phyloP scores from a whole-genome alignment of 2,113 vertebrate genomes.

The Lathamus discolor region DNA sequence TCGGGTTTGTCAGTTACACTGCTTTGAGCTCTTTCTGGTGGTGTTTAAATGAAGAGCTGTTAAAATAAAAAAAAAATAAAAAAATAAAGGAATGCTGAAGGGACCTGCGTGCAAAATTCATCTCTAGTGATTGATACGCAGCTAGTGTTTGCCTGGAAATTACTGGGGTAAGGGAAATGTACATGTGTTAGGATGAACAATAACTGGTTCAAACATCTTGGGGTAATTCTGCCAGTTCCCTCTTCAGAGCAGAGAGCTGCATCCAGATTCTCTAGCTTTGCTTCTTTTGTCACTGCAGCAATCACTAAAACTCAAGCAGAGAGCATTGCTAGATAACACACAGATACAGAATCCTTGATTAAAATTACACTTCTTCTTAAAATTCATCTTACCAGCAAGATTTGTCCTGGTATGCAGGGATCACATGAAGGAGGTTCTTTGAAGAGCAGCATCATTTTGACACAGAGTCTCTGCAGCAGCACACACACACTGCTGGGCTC shows the following conservation, averaged over 20 bases:
- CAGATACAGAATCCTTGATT: background rate
- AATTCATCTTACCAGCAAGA: background rate
- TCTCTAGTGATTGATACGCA: background rate
- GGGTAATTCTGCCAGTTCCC: background rate
- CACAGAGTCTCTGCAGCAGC: background rate
- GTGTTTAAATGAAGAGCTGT: background rate
- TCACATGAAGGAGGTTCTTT: background rate
- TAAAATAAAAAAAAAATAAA: background rate
- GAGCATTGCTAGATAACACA: background rate
- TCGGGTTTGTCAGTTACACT: background rate
- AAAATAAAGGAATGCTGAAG: background rate
- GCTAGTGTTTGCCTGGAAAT: background rate
- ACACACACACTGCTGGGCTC: fast-evolving
- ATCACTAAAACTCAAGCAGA: background rate
- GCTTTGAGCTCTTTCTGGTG: background rate
- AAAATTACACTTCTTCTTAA: background rate
- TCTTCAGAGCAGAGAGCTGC: background rate
- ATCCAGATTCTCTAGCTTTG: background rate
- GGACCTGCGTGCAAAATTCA: background rate
- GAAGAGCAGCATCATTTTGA: background rate
- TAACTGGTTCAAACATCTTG: background rate
- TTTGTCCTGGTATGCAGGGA: background rate
- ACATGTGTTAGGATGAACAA: background rate
- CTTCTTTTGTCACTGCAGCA: background rate
- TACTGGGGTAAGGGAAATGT: background rate